These are phyloP conservation scores for Luffia ferchaultella DNA, from an alignment of 2,888 invertebrate species.

Conservation along the genomic window DNA sequence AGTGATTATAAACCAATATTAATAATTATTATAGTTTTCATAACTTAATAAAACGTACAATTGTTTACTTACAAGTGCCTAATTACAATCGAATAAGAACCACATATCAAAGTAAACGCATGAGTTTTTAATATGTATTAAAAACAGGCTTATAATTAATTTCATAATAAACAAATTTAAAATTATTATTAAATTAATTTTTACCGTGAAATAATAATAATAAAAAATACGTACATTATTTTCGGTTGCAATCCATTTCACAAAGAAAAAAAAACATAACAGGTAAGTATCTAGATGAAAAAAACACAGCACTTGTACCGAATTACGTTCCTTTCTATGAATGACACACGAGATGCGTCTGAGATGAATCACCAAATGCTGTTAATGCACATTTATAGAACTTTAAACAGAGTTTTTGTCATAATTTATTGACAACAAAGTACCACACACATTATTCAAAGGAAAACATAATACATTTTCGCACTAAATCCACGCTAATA, in stretches of 20 bases:
- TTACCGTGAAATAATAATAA: conserved; percentile 2
- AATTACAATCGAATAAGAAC: no score
- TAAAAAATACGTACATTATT: no score
- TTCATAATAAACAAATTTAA: no score
- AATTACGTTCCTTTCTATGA: background rate
- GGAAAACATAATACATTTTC: background rate
- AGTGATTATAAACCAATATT: no score
- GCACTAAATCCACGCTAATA: background rate
- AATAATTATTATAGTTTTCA: no score
- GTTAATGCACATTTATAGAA: background rate
- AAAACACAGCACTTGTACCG: background rate
- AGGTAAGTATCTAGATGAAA: background rate
- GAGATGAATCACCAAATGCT: background rate
- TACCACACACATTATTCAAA: background rate
- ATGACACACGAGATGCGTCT: background rate
- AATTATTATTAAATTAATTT: no score
- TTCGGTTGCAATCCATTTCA: background rate
- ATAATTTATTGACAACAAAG: background rate
- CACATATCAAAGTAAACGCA: no score
- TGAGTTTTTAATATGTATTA: no score
- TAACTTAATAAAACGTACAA: no score
- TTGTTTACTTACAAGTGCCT: no score
- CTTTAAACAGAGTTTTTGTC: background rate
- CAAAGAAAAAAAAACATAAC: background rate
- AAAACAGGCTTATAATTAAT: no score